Evolutionary conservation across 2,113 vertebrate genomes (phyloP).

Genomic region (Apteryx owenii): DNA sequence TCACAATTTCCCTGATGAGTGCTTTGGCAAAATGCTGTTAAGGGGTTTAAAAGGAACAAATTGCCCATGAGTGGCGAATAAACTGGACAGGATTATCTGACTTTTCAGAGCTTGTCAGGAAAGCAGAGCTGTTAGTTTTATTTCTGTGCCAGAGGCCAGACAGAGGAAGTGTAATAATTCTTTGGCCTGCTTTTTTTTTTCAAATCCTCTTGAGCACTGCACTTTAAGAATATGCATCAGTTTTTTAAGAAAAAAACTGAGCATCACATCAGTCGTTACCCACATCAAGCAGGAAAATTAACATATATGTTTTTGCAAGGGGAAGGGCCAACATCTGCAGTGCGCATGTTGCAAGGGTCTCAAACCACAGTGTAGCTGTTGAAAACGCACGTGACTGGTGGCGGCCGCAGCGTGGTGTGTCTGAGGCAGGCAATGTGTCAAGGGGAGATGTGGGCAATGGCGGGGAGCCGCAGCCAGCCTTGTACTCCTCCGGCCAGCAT

Average conservation of each 20-base stretch:
- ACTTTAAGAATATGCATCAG: neutral
- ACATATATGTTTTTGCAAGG: accelerated
- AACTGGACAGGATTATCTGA: constrained; percentile 15
- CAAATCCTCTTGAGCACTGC: neutral
- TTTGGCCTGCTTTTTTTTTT: neutral
- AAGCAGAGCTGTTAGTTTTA: neutral
- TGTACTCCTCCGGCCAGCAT: accelerated
- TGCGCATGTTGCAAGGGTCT: accelerated
- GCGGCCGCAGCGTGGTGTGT: neutral
- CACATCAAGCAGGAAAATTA: neutral
- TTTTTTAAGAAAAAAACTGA: neutral
- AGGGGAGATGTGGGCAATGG: neutral
- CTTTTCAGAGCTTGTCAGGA: neutral
- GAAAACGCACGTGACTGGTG: accelerated
- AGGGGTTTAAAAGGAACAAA: constrained; percentile 33
- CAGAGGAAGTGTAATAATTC: neutral
- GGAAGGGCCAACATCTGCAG: neutral
- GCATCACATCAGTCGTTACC: accelerated
- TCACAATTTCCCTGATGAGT: neutral
- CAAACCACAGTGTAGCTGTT: accelerated
- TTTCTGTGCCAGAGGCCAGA: neutral
- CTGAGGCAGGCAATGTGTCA: neutral
- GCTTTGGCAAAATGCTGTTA: neutral
- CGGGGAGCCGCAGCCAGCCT: accelerated
- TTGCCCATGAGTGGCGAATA: neutral